phyloP scores from a whole-genome alignment of 2,113 vertebrate species.

The Gila orcuttii region DNA sequence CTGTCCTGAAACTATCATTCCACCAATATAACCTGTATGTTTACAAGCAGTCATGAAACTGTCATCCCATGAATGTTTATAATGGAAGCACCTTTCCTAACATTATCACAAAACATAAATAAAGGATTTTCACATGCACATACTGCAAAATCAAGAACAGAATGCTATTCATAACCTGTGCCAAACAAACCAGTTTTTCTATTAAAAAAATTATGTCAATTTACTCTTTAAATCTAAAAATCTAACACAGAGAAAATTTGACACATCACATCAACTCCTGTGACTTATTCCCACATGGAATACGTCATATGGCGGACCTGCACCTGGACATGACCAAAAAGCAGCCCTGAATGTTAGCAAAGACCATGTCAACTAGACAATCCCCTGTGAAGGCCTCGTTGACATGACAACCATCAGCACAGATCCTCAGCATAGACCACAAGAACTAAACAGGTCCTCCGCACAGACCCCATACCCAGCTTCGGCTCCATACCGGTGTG shows the following conservation, averaged over 20 bases:
- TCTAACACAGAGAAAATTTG: no score
- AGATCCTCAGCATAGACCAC: no score
- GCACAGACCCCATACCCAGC: no score
- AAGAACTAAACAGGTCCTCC: no score
- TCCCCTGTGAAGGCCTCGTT: no score
- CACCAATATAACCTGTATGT: not conserved
- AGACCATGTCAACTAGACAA: no score
- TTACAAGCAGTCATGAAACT: conserved; percentile 4
- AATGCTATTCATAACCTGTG: not conserved
- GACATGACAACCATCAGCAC: no score
- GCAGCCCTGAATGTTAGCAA: no score
- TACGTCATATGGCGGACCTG: no score
- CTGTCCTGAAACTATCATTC: not conserved
- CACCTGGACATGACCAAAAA: no score
- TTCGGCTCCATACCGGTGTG: no score
- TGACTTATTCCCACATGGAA: not conserved
- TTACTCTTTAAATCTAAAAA: not conserved
- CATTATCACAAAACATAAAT: not conserved
- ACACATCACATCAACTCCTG: not conserved
- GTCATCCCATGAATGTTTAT: not conserved
- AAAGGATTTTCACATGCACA: not conserved
- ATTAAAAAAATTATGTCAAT: not conserved
- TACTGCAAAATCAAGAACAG: not conserved
- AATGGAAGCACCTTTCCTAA: not conserved
- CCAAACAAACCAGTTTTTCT: not conserved